Conservation (phyloP, 1,140 invertebrate species). For the Tenebrio molitor region DNA sequence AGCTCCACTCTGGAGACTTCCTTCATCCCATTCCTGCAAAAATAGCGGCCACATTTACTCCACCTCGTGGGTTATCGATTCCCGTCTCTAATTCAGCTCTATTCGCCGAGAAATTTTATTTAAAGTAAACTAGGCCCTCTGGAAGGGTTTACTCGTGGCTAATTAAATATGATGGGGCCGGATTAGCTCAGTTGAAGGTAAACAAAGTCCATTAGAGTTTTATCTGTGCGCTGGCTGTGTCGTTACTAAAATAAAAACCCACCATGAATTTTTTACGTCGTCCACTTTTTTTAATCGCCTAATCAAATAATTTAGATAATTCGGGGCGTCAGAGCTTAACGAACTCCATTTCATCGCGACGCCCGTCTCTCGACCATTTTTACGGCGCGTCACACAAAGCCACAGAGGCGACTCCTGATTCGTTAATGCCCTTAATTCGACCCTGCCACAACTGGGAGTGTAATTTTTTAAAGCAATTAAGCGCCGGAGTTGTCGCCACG, state of each 20-base stretch:
- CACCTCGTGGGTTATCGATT: constrained; percentile 13
- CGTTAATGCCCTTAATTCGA: constrained; percentile 5
- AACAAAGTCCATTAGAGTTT: not conserved
- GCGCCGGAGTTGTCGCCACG: not conserved
- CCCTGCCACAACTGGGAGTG: not conserved
- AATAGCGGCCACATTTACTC: constrained; percentile 8
- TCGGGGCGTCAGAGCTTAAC: constrained; percentile 4
- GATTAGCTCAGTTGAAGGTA: not conserved
- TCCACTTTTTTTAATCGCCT: constrained; percentile 6
- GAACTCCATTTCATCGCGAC: constrained; percentile 9
- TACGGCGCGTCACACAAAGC: not conserved
- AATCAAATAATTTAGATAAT: constrained; percentile 28
- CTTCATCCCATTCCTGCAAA: not conserved
- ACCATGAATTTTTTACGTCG: constrained; percentile 16
- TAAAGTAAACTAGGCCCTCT: not conserved
- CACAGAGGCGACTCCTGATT: constrained; percentile 7
- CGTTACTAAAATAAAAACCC: not conserved
- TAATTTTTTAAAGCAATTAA: constrained; percentile 10
- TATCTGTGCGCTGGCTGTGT: not conserved
- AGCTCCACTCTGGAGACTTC: not conserved
- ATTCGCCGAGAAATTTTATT: constrained; percentile 16
- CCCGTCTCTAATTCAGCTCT: not conserved
- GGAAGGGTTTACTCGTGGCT: not conserved
- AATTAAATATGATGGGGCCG: constrained; percentile 13
- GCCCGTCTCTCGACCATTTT: constrained; percentile 10